Conservation (phyloP, 2,888 invertebrate genomes). For the Drosophila picticornis region DNA sequence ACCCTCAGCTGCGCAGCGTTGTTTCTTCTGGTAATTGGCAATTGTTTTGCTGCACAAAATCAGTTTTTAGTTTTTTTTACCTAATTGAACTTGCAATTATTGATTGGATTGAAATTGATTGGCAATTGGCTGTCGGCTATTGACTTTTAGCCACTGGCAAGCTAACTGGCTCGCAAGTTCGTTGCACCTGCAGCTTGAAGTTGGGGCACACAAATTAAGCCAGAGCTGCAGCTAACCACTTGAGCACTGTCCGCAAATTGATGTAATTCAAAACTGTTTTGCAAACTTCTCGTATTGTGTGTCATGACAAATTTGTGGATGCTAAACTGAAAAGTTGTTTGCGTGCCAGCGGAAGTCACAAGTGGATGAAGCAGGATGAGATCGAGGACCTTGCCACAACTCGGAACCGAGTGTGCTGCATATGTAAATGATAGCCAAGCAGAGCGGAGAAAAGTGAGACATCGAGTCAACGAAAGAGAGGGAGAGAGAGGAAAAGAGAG, state of each 20-base stretch:
- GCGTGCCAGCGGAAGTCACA: constrained; percentile 50
- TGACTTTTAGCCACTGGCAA: constrained; percentile 70
- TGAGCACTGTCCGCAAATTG: constrained; percentile 37
- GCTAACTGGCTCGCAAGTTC: constrained; percentile 31
- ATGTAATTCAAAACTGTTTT: constrained; percentile 68
- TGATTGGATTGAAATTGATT: constrained; percentile 75
- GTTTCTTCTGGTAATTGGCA: constrained; percentile 63
- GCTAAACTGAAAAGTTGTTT: constrained; percentile 58
- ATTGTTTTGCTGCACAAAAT: constrained; percentile 51
- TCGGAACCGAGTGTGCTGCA: constrained; percentile 19
- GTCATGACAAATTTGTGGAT: constrained; percentile 70
- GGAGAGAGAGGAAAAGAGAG: background rate
- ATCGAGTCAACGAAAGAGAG: background rate
- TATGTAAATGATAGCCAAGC: constrained; percentile 57
- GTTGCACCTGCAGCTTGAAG: constrained; percentile 44
- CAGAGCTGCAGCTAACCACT: constrained; percentile 11
- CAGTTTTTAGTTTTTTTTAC: constrained; percentile 38
- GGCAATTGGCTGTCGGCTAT: constrained; percentile 68
- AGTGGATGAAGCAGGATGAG: constrained; percentile 18
- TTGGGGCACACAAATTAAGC: constrained; percentile 18
- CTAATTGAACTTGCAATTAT: constrained; percentile 81
- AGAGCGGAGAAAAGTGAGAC: background rate
- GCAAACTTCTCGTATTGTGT: constrained; percentile 48
- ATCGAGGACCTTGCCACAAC: background rate
- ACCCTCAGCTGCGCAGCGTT: background rate